Base-by-base conservation (phyloP, 1,140 invertebrate genomes). In the Rhynchophorus ferrugineus region DNA sequence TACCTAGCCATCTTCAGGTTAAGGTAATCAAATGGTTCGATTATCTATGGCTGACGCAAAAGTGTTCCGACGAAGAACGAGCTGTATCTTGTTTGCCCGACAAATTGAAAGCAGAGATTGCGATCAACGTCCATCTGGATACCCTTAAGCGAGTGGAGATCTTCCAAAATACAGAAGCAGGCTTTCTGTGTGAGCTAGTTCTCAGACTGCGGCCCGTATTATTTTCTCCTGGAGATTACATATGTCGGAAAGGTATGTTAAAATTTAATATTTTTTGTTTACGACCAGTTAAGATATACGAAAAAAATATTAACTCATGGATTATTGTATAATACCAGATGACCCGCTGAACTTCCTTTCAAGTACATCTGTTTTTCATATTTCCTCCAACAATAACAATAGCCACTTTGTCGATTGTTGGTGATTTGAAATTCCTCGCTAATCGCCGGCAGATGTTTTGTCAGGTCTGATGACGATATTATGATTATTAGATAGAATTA, bases 1-100 rank as follows among this genome's bases (percentile, higher is more conserved):
- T 98, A 38, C 94, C 95, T 8, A 87, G 86, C 60, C 89, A 94
- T 72, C 79, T 98, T 35, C 93, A 98, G 74, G 90, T 95, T 60
- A 95, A 97, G 73, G 95, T 98, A 42, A 98, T 98, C 71, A 94
- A 95, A 71, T 98, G 95, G 95, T 98, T 98, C 71, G 95, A 98
- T 76, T 98, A 98, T 71, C 79, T 98, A 54, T 98, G 95, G 95
- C 81, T 97, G 54, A 96, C 92, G 51, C 94, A 98, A 76, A 98
- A 97, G 73, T 96, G 92, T 68, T 95, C 92, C 0, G 94, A 98
- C 70, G 95, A 98, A 70, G 94, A 98, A 70, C 89, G 87, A 71
- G 89, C 91, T 41, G 90, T 95, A 53, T 90, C 88, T 63, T 95
- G 91, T 77, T 81, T 95, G 64, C 91, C 91, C 63, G 94, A 98